phyloP scores from a whole-genome alignment of 1,140 invertebrate species.

The Littorina saxatilis region DNA sequence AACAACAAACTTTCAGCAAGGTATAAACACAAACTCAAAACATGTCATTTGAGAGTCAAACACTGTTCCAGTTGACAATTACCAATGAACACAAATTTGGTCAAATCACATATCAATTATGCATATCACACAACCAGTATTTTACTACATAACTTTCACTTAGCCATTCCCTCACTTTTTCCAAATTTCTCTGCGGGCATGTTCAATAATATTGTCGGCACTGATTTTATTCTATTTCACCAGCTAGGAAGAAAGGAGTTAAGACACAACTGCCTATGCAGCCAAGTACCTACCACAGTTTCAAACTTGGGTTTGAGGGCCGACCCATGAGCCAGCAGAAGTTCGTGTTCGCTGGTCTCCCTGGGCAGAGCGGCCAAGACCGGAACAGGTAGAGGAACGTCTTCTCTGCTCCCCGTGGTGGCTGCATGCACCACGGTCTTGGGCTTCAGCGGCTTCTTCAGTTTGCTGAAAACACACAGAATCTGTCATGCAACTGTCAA shows the following conservation, averaged over 20 bases:
- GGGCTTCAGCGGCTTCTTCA: slow-evolving; percentile 67
- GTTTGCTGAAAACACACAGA: slow-evolving; percentile 55
- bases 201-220: too few species aligned
- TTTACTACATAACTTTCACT: too few species aligned
- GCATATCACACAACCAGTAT: neutral
- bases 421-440: slow-evolving; percentile 69
- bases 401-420: slow-evolving; percentile 47
- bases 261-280: too few species aligned
- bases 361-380: slow-evolving; percentile 61
- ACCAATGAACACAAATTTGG: too few species aligned
- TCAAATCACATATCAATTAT: too few species aligned
- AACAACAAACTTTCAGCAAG: neutral
- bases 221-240: too few species aligned
- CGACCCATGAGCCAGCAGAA: slow-evolving; percentile 69
- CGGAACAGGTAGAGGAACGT: slow-evolving; percentile 56
- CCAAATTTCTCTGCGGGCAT: too few species aligned
- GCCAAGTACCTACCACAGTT: slow-evolving; percentile 71
- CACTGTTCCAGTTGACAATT: too few species aligned
- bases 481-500: neutral
- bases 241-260: too few species aligned
- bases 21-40: neutral
- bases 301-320: slow-evolving; percentile 71
- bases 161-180: too few species aligned
- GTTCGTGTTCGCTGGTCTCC: slow-evolving; percentile 45
- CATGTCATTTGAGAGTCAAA: neutral